These are phyloP conservation scores for Lepus townsendii DNA, from an alignment of 2,797 vertebrate genomes.

Conservation along the genomic window DNA sequence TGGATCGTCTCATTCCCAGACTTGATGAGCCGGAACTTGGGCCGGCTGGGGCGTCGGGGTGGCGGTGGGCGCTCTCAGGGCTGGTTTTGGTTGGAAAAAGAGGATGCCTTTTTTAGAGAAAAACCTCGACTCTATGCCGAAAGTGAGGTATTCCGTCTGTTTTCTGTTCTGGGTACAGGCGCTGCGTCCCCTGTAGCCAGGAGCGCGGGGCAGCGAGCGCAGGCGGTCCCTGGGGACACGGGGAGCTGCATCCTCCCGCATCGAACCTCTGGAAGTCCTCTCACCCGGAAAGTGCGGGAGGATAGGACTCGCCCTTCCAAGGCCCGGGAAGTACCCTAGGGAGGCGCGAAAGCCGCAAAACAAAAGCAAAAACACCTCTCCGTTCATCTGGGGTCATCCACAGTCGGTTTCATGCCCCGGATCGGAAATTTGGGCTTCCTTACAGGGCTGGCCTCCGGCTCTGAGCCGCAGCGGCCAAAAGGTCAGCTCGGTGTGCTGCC, in stretches of 20 bases:
- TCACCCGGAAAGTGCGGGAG: rapidly evolving
- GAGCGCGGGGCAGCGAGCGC: neutral
- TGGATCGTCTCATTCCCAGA: constrained; percentile 84
- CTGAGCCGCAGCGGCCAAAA: neutral
- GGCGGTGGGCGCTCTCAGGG: neutral
- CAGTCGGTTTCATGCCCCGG: rapidly evolving
- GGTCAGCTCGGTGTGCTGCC: neutral
- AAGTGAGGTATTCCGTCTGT: neutral
- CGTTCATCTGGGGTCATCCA: neutral
- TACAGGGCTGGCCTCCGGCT: rapidly evolving
- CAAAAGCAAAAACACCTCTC: too few species aligned
- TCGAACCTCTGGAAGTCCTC: rapidly evolving
- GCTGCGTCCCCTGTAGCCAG: rapidly evolving
- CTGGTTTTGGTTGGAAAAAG: constrained; percentile 66
- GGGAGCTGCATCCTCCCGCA: rapidly evolving
- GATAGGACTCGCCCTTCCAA: rapidly evolving
- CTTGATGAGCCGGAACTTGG: constrained; percentile 83
- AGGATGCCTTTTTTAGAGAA: neutral
- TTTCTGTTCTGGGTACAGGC: neutral
- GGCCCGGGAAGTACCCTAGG: neutral
- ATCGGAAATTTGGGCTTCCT: rapidly evolving
- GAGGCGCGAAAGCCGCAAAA: neutral
- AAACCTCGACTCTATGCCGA: neutral
- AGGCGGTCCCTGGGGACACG: neutral
- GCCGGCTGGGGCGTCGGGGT: constrained; percentile 28